A percentile compares a stretch with the other conserved stretches of the same genome.
These are phyloP conservation scores for Leptinotarsa rubiginosa DNA, from an alignment of 2,888 invertebrate genomes.

Conservation along the genomic window DNA sequence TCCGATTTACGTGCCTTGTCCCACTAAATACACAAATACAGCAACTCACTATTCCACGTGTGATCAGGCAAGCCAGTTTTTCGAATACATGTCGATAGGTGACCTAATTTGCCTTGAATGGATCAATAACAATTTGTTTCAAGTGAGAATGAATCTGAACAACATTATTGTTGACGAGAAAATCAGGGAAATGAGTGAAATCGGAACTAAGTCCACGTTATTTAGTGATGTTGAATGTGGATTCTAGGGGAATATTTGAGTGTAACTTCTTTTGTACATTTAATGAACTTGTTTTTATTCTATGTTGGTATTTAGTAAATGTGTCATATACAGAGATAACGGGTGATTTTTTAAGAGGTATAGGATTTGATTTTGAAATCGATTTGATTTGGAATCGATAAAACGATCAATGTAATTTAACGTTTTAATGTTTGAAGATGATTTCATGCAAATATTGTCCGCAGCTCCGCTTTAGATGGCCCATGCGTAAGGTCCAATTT, in stretches of 20 bases:
- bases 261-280: not conserved
- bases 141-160: constrained; percentile 53
- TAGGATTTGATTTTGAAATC: too few species aligned
- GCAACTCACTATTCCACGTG: constrained; percentile 7
- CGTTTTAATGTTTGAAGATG: too few species aligned
- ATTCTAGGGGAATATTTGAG: not conserved
- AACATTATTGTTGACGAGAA: constrained; percentile 55
- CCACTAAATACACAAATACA: constrained; percentile 35
- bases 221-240: constrained; percentile 38
- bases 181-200: constrained; percentile 53
- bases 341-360: too few species aligned
- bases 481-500: too few species aligned
- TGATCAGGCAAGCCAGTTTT: constrained; percentile 53
- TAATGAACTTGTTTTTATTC: not conserved
- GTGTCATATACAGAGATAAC: too few species aligned
- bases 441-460: too few species aligned
- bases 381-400: too few species aligned
- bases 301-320: too few species aligned
- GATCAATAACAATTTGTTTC: constrained; percentile 58
- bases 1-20: constrained; percentile 3
- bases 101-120: constrained; percentile 58
- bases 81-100: constrained; percentile 55
- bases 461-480: too few species aligned
- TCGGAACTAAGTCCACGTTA: constrained; percentile 47
- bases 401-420: too few species aligned